Conservation (phyloP, 2,888 invertebrate species). For the Panzeria rudis region DNA sequence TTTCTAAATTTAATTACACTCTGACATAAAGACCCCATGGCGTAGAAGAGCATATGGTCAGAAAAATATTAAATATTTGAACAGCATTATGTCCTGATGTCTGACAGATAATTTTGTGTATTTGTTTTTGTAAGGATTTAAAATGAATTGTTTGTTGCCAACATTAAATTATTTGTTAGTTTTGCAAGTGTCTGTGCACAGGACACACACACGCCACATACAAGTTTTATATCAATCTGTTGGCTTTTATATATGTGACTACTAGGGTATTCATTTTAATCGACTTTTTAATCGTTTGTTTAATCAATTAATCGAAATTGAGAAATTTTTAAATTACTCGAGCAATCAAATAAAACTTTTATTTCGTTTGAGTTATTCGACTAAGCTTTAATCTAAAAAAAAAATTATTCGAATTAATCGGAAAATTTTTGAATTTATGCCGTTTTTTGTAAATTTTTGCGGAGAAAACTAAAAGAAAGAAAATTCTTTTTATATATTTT, state of each 20-base stretch:
- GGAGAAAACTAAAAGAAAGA: too few species aligned
- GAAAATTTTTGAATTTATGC: too few species aligned
- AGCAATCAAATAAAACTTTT: too few species aligned
- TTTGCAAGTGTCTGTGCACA: background rate
- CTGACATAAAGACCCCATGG: background rate
- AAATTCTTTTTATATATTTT: too few species aligned
- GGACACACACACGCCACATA: background rate
- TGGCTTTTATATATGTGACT: background rate
- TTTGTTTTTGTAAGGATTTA: background rate
- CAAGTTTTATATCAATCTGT: background rate
- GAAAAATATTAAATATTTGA: background rate
- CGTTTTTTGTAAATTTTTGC: too few species aligned
- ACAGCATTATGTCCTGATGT: background rate
- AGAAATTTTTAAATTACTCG: too few species aligned
- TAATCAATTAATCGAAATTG: too few species aligned
- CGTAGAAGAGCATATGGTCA: background rate
- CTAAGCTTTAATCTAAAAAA: too few species aligned
- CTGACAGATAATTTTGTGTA: conserved; percentile 2
- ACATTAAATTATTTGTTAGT: conserved; percentile 30
- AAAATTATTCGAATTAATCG: too few species aligned
- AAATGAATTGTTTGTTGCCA: conserved; percentile 29
- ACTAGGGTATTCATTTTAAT: too few species aligned
- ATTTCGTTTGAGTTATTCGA: too few species aligned
- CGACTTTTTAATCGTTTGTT: too few species aligned
- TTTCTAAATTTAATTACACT: background rate